Percentiles rank a stretch among this genome's conserved stretches.
Conservation (phyloP, 1,140 invertebrate genomes). For the Drosophila busckii region DNA sequence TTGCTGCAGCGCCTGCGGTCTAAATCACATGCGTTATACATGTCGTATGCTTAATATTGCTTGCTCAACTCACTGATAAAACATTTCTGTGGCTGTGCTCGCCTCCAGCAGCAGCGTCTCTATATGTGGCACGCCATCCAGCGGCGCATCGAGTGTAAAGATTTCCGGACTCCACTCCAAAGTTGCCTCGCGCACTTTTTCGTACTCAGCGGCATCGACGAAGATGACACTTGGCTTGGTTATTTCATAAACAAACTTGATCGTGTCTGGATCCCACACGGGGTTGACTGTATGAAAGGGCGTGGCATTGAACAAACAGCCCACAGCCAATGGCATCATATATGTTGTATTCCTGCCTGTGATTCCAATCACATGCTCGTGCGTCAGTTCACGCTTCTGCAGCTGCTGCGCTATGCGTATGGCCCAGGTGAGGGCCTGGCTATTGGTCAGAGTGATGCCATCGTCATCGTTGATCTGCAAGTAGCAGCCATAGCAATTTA, state of each 20-base stretch:
- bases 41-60: background rate
- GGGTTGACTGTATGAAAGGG: constrained; percentile 55
- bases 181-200: constrained; percentile 36
- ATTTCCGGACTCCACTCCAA: constrained; percentile 42
- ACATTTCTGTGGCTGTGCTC: constrained; percentile 22
- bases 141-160: constrained; percentile 32
- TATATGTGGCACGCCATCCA: constrained; percentile 44
- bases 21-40: background rate
- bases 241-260: constrained; percentile 30
- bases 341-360: constrained; percentile 37
- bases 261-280: constrained; percentile 24
- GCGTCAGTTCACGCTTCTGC: constrained; percentile 31
- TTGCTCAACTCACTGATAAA: constrained; percentile 23
- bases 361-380: constrained; percentile 46
- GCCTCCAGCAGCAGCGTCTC: constrained; percentile 37
- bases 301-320: constrained; percentile 46
- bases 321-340: constrained; percentile 36
- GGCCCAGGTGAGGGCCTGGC: constrained; percentile 30
- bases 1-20: constrained; percentile 6
- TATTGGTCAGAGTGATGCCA: constrained; percentile 34
- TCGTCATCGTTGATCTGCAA: constrained; percentile 49
- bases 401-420: constrained; percentile 44
- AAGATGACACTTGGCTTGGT: constrained; percentile 65
- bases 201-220: constrained; percentile 51
- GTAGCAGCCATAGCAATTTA: too few relatives aligned